phyloP scores from a whole-genome alignment of 2,113 vertebrate species.

The Lamprologus callipterus region DNA sequence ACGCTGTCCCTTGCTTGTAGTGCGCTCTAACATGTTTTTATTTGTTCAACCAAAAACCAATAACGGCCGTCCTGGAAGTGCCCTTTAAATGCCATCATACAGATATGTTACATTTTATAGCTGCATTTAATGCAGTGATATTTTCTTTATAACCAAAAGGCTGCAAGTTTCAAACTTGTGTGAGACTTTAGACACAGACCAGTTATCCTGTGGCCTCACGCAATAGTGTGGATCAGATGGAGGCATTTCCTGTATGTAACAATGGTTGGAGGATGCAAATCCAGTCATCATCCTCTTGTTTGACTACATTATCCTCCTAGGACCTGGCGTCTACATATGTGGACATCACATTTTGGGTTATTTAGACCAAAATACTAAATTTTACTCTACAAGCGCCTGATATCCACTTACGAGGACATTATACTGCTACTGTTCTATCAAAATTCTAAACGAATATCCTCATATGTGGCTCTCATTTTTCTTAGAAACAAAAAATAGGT shows the following conservation, averaged over 20 bases:
- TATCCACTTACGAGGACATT: fast-evolving
- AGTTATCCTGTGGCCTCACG: neutral
- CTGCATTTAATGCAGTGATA: neutral
- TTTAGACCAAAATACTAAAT: neutral
- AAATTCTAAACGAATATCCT: neutral
- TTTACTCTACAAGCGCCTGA: neutral
- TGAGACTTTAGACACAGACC: neutral
- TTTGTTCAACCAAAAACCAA: neutral
- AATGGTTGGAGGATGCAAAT: neutral
- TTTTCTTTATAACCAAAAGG: neutral
- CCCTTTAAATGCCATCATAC: neutral
- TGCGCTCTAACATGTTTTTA: neutral
- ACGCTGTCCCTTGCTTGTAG: neutral
- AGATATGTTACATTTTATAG: neutral
- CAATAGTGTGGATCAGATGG: neutral
- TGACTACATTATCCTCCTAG: neutral
- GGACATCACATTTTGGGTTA: neutral
- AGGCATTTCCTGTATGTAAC: neutral
- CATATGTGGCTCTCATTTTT: neutral
- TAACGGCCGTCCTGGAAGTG: neutral
- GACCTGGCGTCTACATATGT: neutral
- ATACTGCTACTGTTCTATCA: fast-evolving
- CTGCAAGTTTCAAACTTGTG: neutral
- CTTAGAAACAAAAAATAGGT: neutral
- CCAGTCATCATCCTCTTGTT: neutral